A percentile compares a stretch with the other conserved stretches of the same genome.
Conservation (phyloP, 2,113 vertebrate genomes). For the Alouatta palliata region DNA sequence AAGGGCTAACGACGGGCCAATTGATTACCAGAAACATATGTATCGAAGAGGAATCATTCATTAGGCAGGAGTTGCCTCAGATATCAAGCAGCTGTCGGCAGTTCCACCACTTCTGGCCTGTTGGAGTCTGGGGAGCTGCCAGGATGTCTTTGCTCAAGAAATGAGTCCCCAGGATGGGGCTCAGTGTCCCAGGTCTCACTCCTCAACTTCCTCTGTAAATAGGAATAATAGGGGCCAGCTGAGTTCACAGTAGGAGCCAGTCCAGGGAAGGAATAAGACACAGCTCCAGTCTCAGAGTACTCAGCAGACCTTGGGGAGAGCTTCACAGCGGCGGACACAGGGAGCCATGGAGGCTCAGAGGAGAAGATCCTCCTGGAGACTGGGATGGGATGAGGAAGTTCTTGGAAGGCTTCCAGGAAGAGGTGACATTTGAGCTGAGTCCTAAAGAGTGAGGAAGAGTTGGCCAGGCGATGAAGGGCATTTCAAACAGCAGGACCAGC, state of each 20-base stretch:
- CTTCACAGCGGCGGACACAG: neutral
- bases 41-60: conserved; percentile 71
- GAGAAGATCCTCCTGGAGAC: neutral
- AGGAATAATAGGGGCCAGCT: neutral
- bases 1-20: conserved; percentile 62
- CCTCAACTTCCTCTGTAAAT: neutral
- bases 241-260: neutral
- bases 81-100: conserved; percentile 47
- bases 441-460: neutral
- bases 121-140: neutral
- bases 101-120: neutral
- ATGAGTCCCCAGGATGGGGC: neutral
- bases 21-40: conserved; percentile 75
- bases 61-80: conserved; percentile 57
- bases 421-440: neutral
- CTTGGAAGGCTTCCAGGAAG: neutral
- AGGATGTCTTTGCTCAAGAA: neutral
- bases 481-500: neutral
- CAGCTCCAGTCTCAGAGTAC: neutral
- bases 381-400: neutral
- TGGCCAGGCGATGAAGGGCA: neutral
- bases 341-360: neutral
- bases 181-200: neutral
- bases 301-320: neutral
- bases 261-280: neutral